Evolutionary conservation across 1,140 invertebrate species (phyloP).

Genomic region (Zaprionus capensis): DNA sequence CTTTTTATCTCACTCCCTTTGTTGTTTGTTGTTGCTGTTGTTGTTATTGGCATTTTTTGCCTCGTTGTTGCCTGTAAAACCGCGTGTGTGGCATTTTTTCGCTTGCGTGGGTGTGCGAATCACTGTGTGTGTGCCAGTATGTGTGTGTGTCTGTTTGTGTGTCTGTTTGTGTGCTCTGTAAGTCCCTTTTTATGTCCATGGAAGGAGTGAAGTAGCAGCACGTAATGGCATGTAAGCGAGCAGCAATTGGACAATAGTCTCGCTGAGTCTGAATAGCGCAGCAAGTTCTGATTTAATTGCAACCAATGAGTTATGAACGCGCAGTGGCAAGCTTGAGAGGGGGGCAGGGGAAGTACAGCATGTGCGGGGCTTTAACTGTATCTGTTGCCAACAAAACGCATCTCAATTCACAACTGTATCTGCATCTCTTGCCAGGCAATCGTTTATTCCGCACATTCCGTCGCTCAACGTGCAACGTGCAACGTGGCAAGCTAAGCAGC

Average conservation of each 20-base stretch:
- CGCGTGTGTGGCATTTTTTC: constrained; percentile 46
- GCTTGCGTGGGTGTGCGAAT: not conserved
- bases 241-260: constrained; percentile 58
- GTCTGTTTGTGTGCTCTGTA: constrained; percentile 41
- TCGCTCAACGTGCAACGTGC: constrained; percentile 19
- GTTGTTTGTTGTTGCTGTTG: not conserved
- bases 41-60: constrained; percentile 32
- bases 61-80: constrained; percentile 40
- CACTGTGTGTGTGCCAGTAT: not conserved
- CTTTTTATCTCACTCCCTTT: not conserved
- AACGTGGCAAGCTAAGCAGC: constrained; percentile 36
- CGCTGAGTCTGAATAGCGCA: constrained; percentile 38
- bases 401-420: not conserved
- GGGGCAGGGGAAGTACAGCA: no score
- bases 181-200: constrained; percentile 51
- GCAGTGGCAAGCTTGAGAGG: no score
- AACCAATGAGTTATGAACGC: not conserved
- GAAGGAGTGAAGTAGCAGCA: constrained; percentile 47
- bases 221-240: constrained; percentile 74
- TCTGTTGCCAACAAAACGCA: not conserved
- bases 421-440: constrained; percentile 8
- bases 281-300: constrained; percentile 75
- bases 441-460: constrained; percentile 12
- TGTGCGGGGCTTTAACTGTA: no score
- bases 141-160: not conserved